A percentile compares a stretch with the other conserved stretches of the same genome.
phyloP scores from a whole-genome alignment of 2,888 invertebrate species.

The Drosophila yooni region DNA sequence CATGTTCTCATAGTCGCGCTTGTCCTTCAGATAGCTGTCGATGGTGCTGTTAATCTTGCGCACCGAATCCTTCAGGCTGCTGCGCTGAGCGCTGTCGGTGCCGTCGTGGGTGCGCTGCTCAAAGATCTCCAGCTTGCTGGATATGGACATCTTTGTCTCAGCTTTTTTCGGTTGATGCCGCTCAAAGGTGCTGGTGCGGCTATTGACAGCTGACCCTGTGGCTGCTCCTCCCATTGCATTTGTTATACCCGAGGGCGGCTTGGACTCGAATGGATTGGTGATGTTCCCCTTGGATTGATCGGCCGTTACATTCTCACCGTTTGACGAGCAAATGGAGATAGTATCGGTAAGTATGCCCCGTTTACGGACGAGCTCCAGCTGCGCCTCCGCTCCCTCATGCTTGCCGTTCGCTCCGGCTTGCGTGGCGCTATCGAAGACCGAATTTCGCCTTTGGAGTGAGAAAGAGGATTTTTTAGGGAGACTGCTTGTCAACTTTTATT shows the following conservation, averaged over 20 bases:
- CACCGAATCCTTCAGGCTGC: constrained; percentile 84
- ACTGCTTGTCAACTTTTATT: not conserved
- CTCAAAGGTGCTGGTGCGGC: constrained; percentile 83
- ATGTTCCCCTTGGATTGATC: constrained; percentile 56
- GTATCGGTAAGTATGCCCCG: constrained; percentile 84
- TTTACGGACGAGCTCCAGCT: constrained; percentile 87
- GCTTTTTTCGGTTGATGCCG: constrained; percentile 76
- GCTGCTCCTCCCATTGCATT: constrained; percentile 1
- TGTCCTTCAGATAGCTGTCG: constrained; percentile 85
- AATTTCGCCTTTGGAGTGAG: constrained; percentile 88
- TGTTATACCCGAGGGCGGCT: constrained; percentile 25
- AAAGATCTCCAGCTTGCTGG: constrained; percentile 83
- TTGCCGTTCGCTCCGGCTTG: constrained; percentile 94
- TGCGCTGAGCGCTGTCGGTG: constrained; percentile 69
- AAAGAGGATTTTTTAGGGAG: not conserved
- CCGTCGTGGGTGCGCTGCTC: constrained; percentile 66
- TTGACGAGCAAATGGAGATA: constrained; percentile 85
- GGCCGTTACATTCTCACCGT: constrained; percentile 83
- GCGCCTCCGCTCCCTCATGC: constrained; percentile 93
- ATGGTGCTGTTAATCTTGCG: constrained; percentile 85
- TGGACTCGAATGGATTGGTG: constrained; percentile 60
- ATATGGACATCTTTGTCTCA: constrained; percentile 78
- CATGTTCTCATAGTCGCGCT: constrained; percentile 84
- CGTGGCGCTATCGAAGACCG: constrained; percentile 92
- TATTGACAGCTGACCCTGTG: constrained; percentile 43